Evolutionary conservation across 2,888 invertebrate genomes (phyloP), one percentile per base, ranked within the genome.

Genomic region (Bembecia ichneumoniformis): DNA sequence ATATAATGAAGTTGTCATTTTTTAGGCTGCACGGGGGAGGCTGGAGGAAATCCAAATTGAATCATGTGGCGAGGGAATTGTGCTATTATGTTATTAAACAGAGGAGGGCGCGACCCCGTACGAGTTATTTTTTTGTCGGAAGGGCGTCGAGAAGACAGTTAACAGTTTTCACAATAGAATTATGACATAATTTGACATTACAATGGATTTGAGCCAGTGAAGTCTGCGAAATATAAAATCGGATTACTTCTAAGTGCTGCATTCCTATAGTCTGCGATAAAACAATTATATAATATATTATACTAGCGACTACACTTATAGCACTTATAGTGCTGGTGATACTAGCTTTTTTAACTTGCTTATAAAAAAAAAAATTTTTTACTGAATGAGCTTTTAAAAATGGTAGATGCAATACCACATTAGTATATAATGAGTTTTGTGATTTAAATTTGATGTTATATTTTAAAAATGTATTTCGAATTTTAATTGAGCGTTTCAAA

Each of bases 51-150:
- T 90, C 90, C 87, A 90, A 90, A 90, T 90, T 90, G 90, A 90
- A 90, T 90, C 88, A 88, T 88, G 88, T 84, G 88, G 87, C 89
- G 87, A 86, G 90, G 88, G 88, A 89, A 90, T 90, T 90, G 90
- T 89, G 89, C 90, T 88, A 90, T 90, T 90, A 89, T 90, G 89
- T 89, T 88, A 89, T 90, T 89, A 89, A 89, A 88, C 83, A 87
- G 83, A 71, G 79, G 77, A 84, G 88, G 88, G 90, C 90, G 88
- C 84, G 88, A 80, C 83, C 86, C 84, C 74, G 86, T 66, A 71
- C 71, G 61, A 72, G 72, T 71, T 74, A 76, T 81, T 84, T 86
- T 82, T 84, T 83, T 63, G 64, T 64, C 68, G 67, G 72, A 78
- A 28, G 83, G 87, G 84, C 77, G 82, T 66, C 74, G 72, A 71